Evolutionary conservation across 2,113 vertebrate genomes (phyloP).

Genomic region (Noctilio leporinus): DNA sequence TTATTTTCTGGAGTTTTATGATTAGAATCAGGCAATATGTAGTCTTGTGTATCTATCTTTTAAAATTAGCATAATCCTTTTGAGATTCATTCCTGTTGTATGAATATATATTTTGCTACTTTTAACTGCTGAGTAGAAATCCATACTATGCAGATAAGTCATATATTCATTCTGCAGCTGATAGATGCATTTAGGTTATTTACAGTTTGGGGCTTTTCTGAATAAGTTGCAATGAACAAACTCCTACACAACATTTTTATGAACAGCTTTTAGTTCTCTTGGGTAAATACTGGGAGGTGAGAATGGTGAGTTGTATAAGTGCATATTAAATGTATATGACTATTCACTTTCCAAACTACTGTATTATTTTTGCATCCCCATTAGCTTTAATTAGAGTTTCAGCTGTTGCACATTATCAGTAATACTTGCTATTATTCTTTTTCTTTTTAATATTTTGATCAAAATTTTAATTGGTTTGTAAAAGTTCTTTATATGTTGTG

Average conservation of each 20-base stretch:
- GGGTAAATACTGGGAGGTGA: not conserved
- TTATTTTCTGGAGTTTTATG: not conserved
- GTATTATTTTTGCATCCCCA: not conserved
- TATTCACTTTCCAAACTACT: not conserved
- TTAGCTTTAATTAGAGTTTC: not conserved
- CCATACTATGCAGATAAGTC: not conserved
- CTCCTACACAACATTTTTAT: not conserved
- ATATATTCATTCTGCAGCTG: not conserved
- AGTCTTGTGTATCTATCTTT: not conserved
- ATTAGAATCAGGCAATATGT: not conserved
- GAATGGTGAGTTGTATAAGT: not conserved
- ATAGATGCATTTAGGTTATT: not conserved
- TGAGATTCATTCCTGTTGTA: not conserved
- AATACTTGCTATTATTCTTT: not conserved
- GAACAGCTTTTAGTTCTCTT: not conserved
- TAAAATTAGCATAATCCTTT: not conserved
- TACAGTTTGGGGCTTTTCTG: not conserved
- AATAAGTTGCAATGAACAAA: not conserved
- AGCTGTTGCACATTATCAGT: not conserved
- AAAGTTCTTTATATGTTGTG: not conserved
- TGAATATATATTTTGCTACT: not conserved
- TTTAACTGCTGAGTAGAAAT: not conserved
- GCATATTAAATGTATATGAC: not conserved
- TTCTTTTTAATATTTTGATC: not conserved
- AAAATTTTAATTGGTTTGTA: not conserved